These are phyloP conservation scores for Xiphophorus hellerii DNA, from an alignment of 2,113 vertebrate genomes.

Conservation along the genomic window DNA sequence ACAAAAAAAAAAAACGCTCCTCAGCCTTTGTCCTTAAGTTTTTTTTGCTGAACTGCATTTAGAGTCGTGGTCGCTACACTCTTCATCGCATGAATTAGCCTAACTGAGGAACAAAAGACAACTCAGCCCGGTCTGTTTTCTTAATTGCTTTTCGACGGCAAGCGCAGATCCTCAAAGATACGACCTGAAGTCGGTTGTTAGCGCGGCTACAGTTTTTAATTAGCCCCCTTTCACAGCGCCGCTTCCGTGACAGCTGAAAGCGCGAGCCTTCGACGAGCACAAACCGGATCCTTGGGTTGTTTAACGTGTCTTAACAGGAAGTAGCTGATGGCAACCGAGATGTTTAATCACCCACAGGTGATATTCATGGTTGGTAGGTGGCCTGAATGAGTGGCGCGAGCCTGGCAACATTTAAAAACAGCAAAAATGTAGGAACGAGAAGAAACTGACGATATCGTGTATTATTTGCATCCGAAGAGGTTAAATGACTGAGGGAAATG, in stretches of 20 bases:
- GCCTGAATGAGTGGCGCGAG: background rate
- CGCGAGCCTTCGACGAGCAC: constrained; percentile 1
- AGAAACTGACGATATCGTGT: background rate
- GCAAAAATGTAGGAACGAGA: background rate
- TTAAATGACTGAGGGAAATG: background rate
- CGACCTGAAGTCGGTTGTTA: constrained; percentile 51
- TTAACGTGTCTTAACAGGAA: constrained; percentile 4
- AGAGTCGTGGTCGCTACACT: constrained; percentile 27
- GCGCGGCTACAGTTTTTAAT: constrained; percentile 65
- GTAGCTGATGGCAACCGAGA: background rate
- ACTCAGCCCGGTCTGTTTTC: constrained; percentile 56
- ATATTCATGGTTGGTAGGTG: background rate
- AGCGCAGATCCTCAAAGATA: constrained; percentile 60
- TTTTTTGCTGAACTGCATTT: constrained; percentile 43
- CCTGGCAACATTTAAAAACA: background rate
- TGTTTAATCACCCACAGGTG: constrained; percentile 1
- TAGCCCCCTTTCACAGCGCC: constrained; percentile 55
- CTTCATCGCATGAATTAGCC: constrained; percentile 67
- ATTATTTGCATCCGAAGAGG: background rate
- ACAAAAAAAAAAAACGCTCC: background rate
- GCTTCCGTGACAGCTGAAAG: constrained; percentile 12
- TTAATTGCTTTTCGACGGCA: constrained; percentile 72
- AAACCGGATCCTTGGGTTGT: constrained; percentile 36
- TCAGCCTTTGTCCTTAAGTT: constrained; percentile 15
- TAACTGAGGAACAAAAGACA: constrained; percentile 64